Evolutionary conservation across 2,888 invertebrate species (phyloP), one percentile per base, ranked within the genome.

Genomic region (Tenthredo livida): DNA sequence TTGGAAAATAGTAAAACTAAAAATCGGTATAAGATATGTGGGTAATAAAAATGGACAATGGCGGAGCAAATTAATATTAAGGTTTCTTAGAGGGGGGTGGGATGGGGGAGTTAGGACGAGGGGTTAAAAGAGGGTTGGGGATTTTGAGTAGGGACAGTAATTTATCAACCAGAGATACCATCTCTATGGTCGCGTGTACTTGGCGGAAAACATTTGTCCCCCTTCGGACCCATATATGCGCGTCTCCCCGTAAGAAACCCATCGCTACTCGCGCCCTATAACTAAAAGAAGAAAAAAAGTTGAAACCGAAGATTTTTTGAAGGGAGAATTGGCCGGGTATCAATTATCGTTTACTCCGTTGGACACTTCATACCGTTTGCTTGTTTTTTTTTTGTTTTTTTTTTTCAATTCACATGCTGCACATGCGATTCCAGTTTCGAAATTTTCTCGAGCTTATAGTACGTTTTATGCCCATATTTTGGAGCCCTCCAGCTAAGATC

Each of bases 111-210:
- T 80, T 40, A 70, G 85, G 50, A 77, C 70, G 84, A 86, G 65
- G 67, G 75, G 86, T 86, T 86, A 85, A 87, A 88, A 83, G 88
- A 87, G 86, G 87, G 88, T 82, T 84, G 85, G 84, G 67, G 77
- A 84, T 78, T 87, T 86, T 88, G 88, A 89, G 89, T 89, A 90
- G 92, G 91, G 91, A 92, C 91, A 91, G 92, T 90, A 91, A 92
- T 93, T 93, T 93, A 93, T 93, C 92, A 93, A 91, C 85, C 87
- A 88, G 85, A 92, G 93, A 93, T 93, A 92, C 90, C 90, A 93
- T 93, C 93, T 92, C 86, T 85, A 88, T 88, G 77, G 54, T 77
- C 61, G 58, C 61, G 61, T 80, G 58, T 80, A 61, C 80, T 80
- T 80, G 80, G 80, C 58, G 80, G 80, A 61, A 80, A 80, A 80